phyloP scores from a whole-genome alignment of 64 coral and sea anemone genomes.

The Anthopleura sola region DNA sequence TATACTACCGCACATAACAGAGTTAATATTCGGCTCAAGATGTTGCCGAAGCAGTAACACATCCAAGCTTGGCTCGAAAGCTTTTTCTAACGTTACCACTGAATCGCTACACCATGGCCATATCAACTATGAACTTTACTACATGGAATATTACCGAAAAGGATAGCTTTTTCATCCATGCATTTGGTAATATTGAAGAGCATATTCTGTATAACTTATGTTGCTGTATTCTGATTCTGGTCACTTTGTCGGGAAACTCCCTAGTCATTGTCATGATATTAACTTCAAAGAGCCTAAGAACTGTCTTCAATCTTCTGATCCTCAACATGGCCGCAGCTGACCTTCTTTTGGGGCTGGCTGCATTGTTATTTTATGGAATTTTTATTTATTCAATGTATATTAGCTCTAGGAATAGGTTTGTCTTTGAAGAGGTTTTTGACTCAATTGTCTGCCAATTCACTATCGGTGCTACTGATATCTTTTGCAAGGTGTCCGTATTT shows the following conservation, averaged over 20 bases:
- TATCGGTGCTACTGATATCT: neutral
- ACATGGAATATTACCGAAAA: neutral
- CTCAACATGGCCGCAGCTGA: constrained; percentile 3
- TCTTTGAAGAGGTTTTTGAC: neutral
- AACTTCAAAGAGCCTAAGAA: neutral
- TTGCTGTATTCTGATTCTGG: neutral
- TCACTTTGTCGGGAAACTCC: neutral
- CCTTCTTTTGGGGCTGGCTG: neutral
- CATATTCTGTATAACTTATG: neutral
- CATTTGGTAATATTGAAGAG: neutral
- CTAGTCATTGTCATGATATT: neutral
- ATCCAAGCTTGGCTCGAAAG: too few species aligned
- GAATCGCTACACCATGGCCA: neutral
- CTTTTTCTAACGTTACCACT: neutral
- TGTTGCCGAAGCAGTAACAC: too few species aligned
- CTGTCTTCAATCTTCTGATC: neutral
- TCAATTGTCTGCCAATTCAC: neutral
- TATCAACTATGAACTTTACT: neutral
- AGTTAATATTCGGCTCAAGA: too few species aligned
- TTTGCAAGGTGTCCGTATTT: neutral
- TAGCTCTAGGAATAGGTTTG: neutral
- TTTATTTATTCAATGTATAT: neutral
- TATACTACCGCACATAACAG: too few species aligned
- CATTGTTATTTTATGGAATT: neutral
- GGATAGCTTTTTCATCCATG: neutral